These are phyloP conservation scores for Gobionotothen gibberifrons DNA, from an alignment of 2,797 vertebrate species.

Conservation along the genomic window DNA sequence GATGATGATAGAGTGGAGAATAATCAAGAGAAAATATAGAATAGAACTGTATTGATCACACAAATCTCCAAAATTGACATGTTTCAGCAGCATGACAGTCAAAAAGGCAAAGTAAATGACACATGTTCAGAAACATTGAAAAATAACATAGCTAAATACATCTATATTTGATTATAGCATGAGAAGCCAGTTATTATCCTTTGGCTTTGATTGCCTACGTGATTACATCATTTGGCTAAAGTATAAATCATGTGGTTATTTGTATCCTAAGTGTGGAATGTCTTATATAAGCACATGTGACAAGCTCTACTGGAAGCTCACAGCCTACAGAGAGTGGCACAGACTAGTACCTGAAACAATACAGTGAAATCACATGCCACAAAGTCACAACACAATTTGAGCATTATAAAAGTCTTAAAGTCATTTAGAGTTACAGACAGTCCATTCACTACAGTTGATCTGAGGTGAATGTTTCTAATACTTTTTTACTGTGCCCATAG, in stretches of 20 bases:
- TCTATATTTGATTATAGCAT: too few relatives aligned
- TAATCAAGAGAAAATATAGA: too few relatives aligned
- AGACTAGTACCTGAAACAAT: background rate
- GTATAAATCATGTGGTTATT: background rate
- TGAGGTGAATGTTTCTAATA: background rate
- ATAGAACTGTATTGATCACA: too few relatives aligned
- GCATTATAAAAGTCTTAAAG: too few relatives aligned
- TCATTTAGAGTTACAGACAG: background rate
- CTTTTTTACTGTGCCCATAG: background rate
- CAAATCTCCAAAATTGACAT: too few relatives aligned
- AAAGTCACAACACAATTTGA: background rate
- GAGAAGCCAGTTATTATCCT: constrained; percentile 1
- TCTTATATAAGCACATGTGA: background rate
- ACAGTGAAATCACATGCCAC: background rate
- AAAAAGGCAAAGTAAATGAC: too few relatives aligned
- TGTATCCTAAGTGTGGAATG: background rate
- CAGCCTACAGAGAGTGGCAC: background rate
- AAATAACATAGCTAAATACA: too few relatives aligned
- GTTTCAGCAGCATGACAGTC: too few relatives aligned
- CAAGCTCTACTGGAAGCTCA: background rate
- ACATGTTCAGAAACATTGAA: too few relatives aligned
- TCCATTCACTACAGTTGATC: background rate
- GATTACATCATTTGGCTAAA: background rate
- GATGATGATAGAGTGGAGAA: too few relatives aligned
- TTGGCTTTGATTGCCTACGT: background rate